Conservation (phyloP, 1,140 invertebrate genomes). For the Hypothenemus hampei region DNA sequence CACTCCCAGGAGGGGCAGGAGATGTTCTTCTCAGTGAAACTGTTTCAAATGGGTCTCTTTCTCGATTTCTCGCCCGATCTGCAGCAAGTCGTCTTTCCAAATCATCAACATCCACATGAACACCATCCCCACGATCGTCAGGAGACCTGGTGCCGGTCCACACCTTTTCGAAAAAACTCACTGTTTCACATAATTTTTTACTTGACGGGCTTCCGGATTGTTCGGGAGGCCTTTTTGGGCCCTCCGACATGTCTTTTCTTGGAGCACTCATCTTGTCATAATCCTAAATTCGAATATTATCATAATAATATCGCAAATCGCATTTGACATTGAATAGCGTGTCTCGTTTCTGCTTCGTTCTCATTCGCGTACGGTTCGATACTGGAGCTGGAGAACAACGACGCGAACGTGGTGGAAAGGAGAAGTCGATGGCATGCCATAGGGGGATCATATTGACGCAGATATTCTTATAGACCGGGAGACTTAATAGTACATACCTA, state of each 20-base stretch:
- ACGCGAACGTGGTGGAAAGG: constrained; percentile 22
- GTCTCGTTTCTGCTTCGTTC: constrained; percentile 7
- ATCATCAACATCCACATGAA: constrained; percentile 53
- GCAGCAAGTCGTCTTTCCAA: constrained; percentile 55
- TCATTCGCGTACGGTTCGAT: constrained; percentile 38
- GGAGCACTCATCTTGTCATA: constrained; percentile 31
- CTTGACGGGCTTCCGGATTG: constrained; percentile 21
- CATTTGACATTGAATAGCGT: constrained; percentile 28
- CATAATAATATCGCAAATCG: too few relatives aligned
- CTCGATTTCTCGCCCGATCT: constrained; percentile 52
- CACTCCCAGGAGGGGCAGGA: constrained; percentile 45
- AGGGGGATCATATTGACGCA: constrained; percentile 31
- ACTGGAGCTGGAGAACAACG: constrained; percentile 35
- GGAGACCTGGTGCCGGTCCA: constrained; percentile 53
- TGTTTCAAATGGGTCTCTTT: constrained; percentile 50
- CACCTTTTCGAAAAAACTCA: constrained; percentile 72
- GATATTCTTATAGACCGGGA: neutral
- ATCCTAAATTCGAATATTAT: too few relatives aligned
- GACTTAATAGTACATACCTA: too few relatives aligned
- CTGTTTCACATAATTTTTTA: constrained; percentile 60
- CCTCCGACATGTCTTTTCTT: constrained; percentile 28
- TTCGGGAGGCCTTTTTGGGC: constrained; percentile 32
- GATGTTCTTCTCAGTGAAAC: constrained; percentile 55
- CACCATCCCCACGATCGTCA: constrained; percentile 50
- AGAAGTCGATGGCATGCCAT: constrained; percentile 27